Conservation (phyloP, 2,888 invertebrate species). For the Nemotelus nigrinus region DNA sequence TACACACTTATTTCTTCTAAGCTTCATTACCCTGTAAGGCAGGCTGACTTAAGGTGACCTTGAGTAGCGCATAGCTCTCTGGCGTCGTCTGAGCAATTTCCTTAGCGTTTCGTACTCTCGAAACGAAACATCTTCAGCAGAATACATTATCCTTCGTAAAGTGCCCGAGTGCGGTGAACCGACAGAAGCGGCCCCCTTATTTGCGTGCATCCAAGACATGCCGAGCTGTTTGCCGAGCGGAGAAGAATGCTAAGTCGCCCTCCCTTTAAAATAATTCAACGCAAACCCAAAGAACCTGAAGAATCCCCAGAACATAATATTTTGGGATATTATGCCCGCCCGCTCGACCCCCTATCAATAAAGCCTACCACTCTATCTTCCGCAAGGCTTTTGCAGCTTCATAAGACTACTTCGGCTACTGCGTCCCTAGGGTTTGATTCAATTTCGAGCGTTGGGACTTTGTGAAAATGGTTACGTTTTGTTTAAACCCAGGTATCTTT, state of each 20-base stretch:
- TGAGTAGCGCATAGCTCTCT: constrained; percentile 4
- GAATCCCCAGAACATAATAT: constrained; percentile 31
- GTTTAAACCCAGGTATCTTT: constrained; percentile 4
- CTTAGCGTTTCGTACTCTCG: not conserved
- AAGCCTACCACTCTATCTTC: not conserved
- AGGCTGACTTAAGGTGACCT: constrained; percentile 44
- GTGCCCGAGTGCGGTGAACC: not conserved
- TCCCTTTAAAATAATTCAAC: constrained; percentile 3
- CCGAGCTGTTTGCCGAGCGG: not conserved
- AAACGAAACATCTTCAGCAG: not conserved
- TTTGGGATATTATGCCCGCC: constrained; percentile 11
- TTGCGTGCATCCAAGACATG: constrained; percentile 17
- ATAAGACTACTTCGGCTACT: not conserved
- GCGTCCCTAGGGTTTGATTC: constrained; percentile 38
- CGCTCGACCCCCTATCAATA: not conserved
- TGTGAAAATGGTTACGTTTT: constrained; percentile 16
- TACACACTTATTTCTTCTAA: constrained; percentile 8
- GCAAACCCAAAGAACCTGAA: constrained; percentile 25
- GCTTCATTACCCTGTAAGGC: constrained; percentile 29
- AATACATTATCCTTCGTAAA: constrained; percentile 21
- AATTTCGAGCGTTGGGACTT: constrained; percentile 27
- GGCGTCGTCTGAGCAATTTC: not conserved
- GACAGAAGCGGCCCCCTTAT: constrained; percentile 4
- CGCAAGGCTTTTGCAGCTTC: not conserved
- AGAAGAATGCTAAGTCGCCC: not conserved